Evolutionary conservation across 2,113 vertebrate genomes (phyloP).

Genomic region (Rhadina sibilatrix): DNA sequence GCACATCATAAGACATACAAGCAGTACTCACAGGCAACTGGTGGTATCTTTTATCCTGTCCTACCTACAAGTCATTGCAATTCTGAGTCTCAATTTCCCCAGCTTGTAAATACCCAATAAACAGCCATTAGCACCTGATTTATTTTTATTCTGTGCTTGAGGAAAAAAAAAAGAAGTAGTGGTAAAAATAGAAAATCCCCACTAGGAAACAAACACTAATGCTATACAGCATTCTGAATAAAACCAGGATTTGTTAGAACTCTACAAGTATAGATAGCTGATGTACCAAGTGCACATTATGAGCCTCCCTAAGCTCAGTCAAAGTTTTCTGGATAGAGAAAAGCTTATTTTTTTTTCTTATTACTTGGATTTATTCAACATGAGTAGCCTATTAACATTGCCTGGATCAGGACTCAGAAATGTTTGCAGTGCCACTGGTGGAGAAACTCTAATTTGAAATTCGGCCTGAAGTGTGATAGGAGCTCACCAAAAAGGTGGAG

Average conservation of each 20-base stretch:
- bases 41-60: neutral
- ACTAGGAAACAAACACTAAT: neutral
- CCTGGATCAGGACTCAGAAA: neutral
- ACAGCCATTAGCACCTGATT: neutral
- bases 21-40: neutral
- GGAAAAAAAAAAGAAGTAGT: neutral
- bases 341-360: neutral
- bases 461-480: neutral
- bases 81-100: neutral
- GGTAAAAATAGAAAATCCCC: neutral
- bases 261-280: neutral
- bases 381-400: neutral
- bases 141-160: neutral
- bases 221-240: neutral
- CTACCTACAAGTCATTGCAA: neutral
- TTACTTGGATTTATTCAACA: neutral
- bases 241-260: neutral
- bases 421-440: neutral
- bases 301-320: neutral
- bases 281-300: neutral
- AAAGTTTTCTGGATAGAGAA: neutral
- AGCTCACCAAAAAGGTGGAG: neutral
- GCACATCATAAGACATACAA: neutral
- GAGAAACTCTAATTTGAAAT: neutral
- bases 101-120: neutral